Evolutionary conservation across 2,113 vertebrate species (phyloP).

Genomic region (Verasper variegatus): DNA sequence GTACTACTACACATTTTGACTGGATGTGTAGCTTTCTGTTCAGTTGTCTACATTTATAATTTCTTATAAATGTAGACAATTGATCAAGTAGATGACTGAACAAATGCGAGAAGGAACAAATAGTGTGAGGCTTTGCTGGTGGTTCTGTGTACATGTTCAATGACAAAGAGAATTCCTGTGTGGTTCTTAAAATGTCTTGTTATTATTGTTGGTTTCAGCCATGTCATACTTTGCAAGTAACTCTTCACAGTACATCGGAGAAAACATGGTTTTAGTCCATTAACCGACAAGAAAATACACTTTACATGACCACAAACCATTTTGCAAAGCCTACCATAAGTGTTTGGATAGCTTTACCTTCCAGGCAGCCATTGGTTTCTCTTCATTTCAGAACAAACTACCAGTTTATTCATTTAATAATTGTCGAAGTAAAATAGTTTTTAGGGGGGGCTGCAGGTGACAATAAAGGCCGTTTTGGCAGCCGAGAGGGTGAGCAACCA

Average conservation of each 20-base stretch:
- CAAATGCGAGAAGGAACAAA: not conserved
- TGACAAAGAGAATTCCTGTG: not conserved
- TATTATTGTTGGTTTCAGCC: not conserved
- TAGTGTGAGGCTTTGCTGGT: not conserved
- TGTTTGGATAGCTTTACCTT: not conserved
- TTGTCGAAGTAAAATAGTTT: not conserved
- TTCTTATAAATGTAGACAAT: no score
- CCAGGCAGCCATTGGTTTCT: slow-evolving; percentile 1
- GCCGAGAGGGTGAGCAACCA: no score
- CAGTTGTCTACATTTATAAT: no score
- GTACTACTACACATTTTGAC: no score
- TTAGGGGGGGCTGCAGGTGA: no score
- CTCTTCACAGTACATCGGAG: not conserved
- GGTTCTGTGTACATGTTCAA: not conserved
- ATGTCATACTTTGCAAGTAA: slow-evolving; percentile 1
- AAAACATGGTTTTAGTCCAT: slow-evolving; percentile 18
- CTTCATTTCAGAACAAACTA: not conserved
- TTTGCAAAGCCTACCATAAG: not conserved
- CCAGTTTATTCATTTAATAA: not conserved
- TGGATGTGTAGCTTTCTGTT: no score
- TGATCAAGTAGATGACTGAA: not conserved
- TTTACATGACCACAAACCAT: slow-evolving; percentile 16
- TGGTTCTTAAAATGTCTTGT: slow-evolving; percentile 5
- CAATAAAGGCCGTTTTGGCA: no score
- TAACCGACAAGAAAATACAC: not conserved